Conservation (phyloP, 2,888 invertebrate genomes). For the Uloborus plumipes region DNA sequence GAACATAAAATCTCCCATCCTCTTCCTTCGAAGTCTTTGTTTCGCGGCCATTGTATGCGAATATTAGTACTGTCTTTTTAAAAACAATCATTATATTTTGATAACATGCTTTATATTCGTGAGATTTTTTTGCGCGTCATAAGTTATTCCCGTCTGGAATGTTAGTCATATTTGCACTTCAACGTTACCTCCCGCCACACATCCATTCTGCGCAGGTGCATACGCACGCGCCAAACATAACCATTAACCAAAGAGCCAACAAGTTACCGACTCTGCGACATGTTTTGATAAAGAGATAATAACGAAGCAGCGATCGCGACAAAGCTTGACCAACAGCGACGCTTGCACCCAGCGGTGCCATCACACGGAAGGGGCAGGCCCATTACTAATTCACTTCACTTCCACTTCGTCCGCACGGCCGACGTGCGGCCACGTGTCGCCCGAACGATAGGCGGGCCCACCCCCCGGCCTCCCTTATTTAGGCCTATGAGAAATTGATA, state of each 20-base stretch:
- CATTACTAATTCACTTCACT: constrained; percentile 56
- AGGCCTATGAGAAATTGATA: constrained; percentile 53
- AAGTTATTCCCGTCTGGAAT: too few relatives aligned
- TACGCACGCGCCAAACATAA: constrained; percentile 6
- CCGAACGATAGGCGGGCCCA: constrained; percentile 1
- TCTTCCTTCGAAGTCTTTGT: not conserved
- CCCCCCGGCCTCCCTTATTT: constrained; percentile 10
- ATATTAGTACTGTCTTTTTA: too few relatives aligned
- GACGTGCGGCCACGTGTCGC: constrained; percentile 45
- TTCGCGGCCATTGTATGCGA: not conserved
- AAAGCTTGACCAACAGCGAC: constrained; percentile 49
- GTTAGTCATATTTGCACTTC: too few relatives aligned
- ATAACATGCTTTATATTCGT: too few relatives aligned
- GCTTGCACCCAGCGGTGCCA: constrained; percentile 58
- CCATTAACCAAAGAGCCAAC: not conserved
- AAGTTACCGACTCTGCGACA: not conserved
- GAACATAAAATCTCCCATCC: not conserved
- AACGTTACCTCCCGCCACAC: too few relatives aligned
- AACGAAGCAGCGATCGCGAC: not conserved
- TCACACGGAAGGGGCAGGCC: constrained; percentile 27
- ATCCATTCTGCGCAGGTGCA: not conserved
- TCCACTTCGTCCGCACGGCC: constrained; percentile 58
- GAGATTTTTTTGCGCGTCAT: too few relatives aligned
- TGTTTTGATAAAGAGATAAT: constrained; percentile 3
- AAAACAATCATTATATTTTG: too few relatives aligned